A percentile compares a stretch with the other conserved stretches of the same genome.
Conservation (phyloP, 2,888 invertebrate species). For the Ormyrus labotus region DNA sequence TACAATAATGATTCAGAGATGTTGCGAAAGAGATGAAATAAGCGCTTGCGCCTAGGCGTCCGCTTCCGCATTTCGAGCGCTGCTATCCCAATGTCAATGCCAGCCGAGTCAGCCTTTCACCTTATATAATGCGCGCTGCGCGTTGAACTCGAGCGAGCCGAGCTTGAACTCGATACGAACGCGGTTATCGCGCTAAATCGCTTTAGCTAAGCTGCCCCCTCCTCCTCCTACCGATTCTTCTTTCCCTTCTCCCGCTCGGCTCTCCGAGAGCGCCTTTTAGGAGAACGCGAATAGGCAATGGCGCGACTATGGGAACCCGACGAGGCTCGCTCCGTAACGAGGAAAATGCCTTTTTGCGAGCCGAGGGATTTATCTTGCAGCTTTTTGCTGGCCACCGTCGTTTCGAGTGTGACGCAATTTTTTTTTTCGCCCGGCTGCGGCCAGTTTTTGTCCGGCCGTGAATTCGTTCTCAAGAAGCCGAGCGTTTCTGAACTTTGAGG, state of each 20-base stretch:
- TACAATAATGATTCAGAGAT: conserved; percentile 56
- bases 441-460: background rate
- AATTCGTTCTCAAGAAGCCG: no score
- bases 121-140: conserved; percentile 72
- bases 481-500: no score
- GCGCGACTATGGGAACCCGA: no score
- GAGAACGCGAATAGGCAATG: no score
- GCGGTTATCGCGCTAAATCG: conserved; percentile 27
- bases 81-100: conserved; percentile 74
- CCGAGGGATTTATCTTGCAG: no score
- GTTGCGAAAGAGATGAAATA: conserved; percentile 74
- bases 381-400: no score
- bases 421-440: background rate
- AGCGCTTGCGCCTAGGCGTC: conserved; percentile 64
- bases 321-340: no score
- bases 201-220: background rate
- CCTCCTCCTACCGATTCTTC: background rate
- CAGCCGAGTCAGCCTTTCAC: conserved; percentile 74
- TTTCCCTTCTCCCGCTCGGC: background rate
- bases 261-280: background rate
- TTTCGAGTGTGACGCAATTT: no score
- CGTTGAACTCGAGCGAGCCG: conserved; percentile 60
- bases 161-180: conserved; percentile 46
- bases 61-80: conserved; percentile 51
- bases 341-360: no score